Evolutionary conservation across 2,113 vertebrate species (phyloP).

Genomic region (Cryptotis parvus): DNA sequence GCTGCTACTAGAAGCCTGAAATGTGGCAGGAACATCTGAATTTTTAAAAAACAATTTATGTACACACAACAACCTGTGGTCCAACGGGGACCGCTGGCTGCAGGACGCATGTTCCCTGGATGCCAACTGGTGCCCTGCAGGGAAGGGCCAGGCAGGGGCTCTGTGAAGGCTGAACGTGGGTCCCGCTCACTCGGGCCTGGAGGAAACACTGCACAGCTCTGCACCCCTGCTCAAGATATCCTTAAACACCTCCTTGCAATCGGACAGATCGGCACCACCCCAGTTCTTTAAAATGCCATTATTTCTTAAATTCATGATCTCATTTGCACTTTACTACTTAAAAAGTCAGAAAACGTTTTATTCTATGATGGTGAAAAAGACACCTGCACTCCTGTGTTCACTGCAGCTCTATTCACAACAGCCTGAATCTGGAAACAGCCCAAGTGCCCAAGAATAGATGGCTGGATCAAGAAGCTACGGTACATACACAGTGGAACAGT

Average conservation of each 20-base stretch:
- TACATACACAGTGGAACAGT: no score
- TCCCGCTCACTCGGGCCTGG: background rate
- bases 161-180: background rate
- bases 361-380: no score
- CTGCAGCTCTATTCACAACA: no score
- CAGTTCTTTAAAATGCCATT: background rate
- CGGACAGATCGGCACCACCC: background rate
- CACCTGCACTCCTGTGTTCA: no score
- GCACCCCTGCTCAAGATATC: background rate
- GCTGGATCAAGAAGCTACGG: no score
- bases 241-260: background rate
- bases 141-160: background rate
- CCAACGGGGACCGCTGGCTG: background rate
- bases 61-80: background rate
- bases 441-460: no score
- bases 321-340: background rate
- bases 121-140: rapidly evolving
- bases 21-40: background rate
- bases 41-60: background rate
- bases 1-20: background rate
- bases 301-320: background rate
- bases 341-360: background rate
- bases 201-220: background rate
- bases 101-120: background rate
- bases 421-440: no score